Evolutionary conservation across 2,888 invertebrate species (phyloP).

Genomic region (Dilophus febrilis): DNA sequence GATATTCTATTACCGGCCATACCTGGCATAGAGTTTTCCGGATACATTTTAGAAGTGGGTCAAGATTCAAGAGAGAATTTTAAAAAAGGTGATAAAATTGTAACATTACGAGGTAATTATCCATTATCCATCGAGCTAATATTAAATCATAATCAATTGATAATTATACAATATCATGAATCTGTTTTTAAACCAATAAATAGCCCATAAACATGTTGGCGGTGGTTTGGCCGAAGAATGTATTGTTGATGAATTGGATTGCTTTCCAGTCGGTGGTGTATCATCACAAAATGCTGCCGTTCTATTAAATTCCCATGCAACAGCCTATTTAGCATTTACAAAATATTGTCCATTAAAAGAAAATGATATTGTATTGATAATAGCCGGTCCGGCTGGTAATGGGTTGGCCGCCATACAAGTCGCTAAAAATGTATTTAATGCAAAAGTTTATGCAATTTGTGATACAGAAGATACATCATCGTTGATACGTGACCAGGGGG

Average conservation of each 20-base stretch:
- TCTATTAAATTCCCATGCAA: constrained; percentile 41
- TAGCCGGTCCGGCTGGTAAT: constrained; percentile 44
- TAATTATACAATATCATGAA: constrained; percentile 38
- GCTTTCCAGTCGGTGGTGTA: constrained; percentile 36
- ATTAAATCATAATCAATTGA: constrained; percentile 38
- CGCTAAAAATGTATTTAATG: constrained; percentile 46
- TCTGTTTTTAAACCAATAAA: constrained; percentile 13
- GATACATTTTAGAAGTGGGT: constrained; percentile 40
- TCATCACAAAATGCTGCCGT: constrained; percentile 38
- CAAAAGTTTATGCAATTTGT: constrained; percentile 52
- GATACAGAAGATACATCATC: constrained; percentile 41
- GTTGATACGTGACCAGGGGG: constrained; percentile 41
- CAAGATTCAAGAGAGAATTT: constrained; percentile 24
- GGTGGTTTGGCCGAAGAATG: constrained; percentile 46
- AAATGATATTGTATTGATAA: constrained; percentile 41
- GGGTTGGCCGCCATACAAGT: constrained; percentile 50
- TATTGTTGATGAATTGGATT: constrained; percentile 36
- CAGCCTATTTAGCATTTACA: constrained; percentile 44
- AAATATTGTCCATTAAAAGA: constrained; percentile 32
- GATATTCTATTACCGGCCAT: constrained; percentile 36
- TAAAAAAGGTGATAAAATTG: constrained; percentile 5
- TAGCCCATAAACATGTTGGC: constrained; percentile 4
- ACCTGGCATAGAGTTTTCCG: constrained; percentile 47
- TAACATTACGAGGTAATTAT: constrained; percentile 14
- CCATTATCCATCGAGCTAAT: constrained; percentile 15